phyloP scores from a whole-genome alignment of 2,888 invertebrate genomes.

The Caenorhabditis zanzibari region DNA sequence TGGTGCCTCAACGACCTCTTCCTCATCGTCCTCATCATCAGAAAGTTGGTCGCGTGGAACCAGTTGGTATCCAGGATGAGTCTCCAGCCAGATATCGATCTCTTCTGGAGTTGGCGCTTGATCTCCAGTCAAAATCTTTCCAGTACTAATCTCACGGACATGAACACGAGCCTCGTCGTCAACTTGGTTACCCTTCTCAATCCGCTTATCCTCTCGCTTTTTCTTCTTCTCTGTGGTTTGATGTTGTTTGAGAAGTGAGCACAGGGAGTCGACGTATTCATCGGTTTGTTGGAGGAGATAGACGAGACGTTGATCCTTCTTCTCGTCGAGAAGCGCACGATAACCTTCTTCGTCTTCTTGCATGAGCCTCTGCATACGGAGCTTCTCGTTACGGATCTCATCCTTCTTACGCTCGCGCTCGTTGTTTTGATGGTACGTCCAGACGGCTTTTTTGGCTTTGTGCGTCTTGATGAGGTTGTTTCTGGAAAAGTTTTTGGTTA shows the following conservation, averaged over 20 bases:
- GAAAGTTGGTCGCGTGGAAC: constrained; percentile 85
- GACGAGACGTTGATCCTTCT: constrained; percentile 99
- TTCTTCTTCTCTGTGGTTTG: constrained; percentile 79
- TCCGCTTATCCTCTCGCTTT: constrained; percentile 78
- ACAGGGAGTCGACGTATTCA: constrained; percentile 97
- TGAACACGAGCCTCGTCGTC: constrained; percentile 90
- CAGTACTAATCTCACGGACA: constrained; percentile 93
- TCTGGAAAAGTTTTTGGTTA: constrained; percentile 58
- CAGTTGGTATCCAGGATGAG: constrained; percentile 90
- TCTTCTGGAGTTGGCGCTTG: constrained; percentile 93
- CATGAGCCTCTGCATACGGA: constrained; percentile 99
- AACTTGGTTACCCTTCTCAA: constrained; percentile 67
- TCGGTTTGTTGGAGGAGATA: constrained; percentile 98
- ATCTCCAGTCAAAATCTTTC: constrained; percentile 88
- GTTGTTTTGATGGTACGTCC: constrained; percentile 98
- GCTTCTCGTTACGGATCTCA: constrained; percentile 98
- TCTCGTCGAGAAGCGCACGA: constrained; percentile 98
- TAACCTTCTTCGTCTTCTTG: constrained; percentile 99
- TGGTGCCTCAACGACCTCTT: constrained; percentile 62
- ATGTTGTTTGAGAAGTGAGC: constrained; percentile 95
- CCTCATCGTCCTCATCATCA: constrained; percentile 82
- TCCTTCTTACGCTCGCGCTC: constrained; percentile 99
- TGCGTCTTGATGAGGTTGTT: constrained; percentile 91
- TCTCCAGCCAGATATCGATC: constrained; percentile 91
- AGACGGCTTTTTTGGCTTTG: constrained; percentile 96